Evolutionary conservation across 2,113 vertebrate species (phyloP).

Genomic region (Galemys pyrenaicus): DNA sequence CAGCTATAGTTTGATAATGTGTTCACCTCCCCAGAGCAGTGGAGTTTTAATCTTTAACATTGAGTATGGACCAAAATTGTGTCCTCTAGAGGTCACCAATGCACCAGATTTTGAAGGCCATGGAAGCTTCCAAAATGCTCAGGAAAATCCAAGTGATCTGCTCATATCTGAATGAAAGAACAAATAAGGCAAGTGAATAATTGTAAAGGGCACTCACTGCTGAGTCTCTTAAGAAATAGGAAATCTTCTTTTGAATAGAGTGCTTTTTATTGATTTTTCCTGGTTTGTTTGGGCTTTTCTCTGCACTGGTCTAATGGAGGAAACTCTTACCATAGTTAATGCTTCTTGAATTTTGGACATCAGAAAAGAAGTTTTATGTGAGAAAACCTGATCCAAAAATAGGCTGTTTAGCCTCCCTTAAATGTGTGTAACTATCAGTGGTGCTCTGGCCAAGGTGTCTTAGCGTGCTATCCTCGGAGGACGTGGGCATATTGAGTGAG

Average conservation of each 20-base stretch:
- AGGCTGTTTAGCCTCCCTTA: neutral
- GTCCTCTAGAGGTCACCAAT: constrained; percentile 83
- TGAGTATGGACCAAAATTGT: neutral
- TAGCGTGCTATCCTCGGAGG: neutral
- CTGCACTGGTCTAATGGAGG: neutral
- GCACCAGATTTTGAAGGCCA: constrained; percentile 22
- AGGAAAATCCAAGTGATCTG: neutral
- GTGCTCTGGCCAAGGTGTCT: neutral
- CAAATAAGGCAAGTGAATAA: neutral
- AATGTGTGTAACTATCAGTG: neutral
- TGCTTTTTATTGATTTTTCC: constrained; percentile 29
- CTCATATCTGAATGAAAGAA: neutral
- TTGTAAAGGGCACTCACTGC: neutral
- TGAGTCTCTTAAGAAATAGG: neutral
- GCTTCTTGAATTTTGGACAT: neutral
- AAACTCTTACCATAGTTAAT: neutral
- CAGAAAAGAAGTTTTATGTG: neutral
- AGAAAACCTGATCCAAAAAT: neutral
- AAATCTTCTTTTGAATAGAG: constrained; percentile 8
- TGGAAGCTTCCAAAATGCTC: accelerated
- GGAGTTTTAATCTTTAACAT: neutral
- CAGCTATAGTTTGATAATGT: neutral
- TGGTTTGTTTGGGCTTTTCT: neutral
- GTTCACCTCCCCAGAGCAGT: neutral
- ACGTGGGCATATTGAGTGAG: accelerated